phyloP scores from a whole-genome alignment of 2,888 invertebrate species.

The Eudemis profundana region DNA sequence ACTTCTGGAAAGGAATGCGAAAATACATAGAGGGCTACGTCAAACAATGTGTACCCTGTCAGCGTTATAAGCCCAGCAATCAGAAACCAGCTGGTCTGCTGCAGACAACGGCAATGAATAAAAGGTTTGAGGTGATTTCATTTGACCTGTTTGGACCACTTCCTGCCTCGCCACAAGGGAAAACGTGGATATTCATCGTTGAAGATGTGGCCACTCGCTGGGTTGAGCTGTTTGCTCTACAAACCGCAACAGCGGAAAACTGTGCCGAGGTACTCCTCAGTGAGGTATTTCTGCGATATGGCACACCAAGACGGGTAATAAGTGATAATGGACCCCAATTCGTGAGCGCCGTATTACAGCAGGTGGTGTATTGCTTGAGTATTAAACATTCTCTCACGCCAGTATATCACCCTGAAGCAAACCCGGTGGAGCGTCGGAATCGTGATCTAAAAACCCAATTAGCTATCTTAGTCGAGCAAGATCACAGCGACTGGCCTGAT shows the following conservation, averaged over 20 bases:
- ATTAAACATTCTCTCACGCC: conserved; percentile 53
- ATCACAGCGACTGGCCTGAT: conserved; percentile 49
- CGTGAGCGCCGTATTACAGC: conserved; percentile 54
- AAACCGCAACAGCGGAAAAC: conserved; percentile 50
- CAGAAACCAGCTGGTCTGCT: conserved; percentile 54
- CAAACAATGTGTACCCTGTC: conserved; percentile 39
- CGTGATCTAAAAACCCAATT: conserved; percentile 47
- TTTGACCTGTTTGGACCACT: conserved; percentile 52
- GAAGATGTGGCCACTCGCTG: conserved; percentile 48
- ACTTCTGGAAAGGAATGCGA: conserved; percentile 53
- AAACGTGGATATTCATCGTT: conserved; percentile 50
- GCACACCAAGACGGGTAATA: conserved; percentile 51
- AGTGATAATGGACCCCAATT: conserved; percentile 58
- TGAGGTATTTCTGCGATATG: conserved; percentile 56
- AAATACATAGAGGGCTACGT: conserved; percentile 50
- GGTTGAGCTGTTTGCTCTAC: conserved; percentile 53
- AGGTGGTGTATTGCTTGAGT: conserved; percentile 44
- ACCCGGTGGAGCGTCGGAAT: conserved; percentile 57
- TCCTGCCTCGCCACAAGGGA: conserved; percentile 35
- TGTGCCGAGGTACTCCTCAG: conserved; percentile 50
- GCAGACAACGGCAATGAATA: conserved; percentile 46
- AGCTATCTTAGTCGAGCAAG: conserved; percentile 43
- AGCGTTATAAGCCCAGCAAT: conserved; percentile 48
- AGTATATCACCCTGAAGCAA: conserved; percentile 55
- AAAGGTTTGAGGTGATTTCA: conserved; percentile 50